A percentile compares a stretch with the other conserved stretches of the same genome.
phyloP scores from a whole-genome alignment of 2,797 vertebrate genomes.

The Lacerta bilineata region DNA sequence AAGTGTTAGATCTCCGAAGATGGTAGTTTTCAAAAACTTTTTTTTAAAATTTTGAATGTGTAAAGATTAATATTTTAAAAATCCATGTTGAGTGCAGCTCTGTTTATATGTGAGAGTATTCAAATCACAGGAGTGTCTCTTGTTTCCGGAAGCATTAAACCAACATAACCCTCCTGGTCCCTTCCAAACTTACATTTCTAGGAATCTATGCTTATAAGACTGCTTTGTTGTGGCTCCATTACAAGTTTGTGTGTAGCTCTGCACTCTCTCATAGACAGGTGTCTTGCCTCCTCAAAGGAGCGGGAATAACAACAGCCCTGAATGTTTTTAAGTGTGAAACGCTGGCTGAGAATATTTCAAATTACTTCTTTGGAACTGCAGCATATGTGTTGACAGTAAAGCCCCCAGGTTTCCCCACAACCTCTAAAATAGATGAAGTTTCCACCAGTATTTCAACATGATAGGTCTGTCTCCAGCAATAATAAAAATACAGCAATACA shows the following conservation, averaged over 20 bases:
- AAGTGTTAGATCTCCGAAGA: constrained; percentile 95
- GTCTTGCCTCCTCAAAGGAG: neutral
- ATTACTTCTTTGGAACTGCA: neutral
- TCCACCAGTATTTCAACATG: neutral
- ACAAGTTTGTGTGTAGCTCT: neutral
- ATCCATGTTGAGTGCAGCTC: neutral
- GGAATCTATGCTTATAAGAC: neutral
- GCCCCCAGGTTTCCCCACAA: neutral
- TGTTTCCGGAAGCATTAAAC: neutral
- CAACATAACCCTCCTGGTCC: neutral
- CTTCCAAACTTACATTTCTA: too few species aligned
- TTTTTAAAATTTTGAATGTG: neutral
- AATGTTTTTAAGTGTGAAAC: neutral
- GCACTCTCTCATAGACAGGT: neutral
- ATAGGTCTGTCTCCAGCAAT: neutral
- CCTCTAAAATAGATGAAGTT: neutral
- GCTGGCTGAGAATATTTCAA: neutral
- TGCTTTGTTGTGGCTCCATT: neutral
- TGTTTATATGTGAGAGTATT: neutral
- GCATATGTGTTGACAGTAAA: neutral
- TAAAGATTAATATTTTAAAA: neutral
- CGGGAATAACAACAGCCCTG: neutral
- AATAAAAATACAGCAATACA: neutral
- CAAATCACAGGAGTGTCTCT: neutral
- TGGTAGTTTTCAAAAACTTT: constrained; percentile 83